Evolutionary conservation across 2,888 invertebrate species (phyloP).

Genomic region (Lumbricus terrestris): DNA sequence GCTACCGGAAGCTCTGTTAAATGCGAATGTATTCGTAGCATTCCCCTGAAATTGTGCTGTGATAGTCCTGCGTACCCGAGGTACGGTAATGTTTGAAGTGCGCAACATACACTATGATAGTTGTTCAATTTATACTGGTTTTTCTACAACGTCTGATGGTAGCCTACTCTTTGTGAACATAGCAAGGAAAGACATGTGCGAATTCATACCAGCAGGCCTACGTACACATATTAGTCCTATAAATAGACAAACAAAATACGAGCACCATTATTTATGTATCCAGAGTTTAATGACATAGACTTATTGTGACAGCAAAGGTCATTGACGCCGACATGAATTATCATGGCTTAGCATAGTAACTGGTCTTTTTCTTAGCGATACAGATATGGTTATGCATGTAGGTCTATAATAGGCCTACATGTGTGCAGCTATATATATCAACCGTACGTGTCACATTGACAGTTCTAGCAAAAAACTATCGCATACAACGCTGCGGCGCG

Average conservation of each 20-base stretch:
- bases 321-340: no score
- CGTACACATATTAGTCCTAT: background rate
- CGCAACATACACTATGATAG: background rate
- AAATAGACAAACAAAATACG: background rate
- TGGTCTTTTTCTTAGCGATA: background rate
- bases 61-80: background rate
- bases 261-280: background rate
- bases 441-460: no score
- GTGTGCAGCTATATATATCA: no score
- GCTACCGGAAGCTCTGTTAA: background rate
- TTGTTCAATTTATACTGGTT: background rate
- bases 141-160: background rate
- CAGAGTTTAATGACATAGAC: no score
- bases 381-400: background rate
- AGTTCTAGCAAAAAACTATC: background rate
- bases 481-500: background rate
- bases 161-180: background rate
- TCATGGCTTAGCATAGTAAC: no score
- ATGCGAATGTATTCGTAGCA: background rate
- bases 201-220: background rate
- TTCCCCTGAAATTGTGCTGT: background rate
- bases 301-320: no score
- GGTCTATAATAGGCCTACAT: background rate
- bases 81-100: background rate
- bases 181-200: background rate